A percentile compares a stretch with the other conserved stretches of the same genome.
phyloP scores from a whole-genome alignment of 2,888 invertebrate species.

The Eulithis prunata region DNA sequence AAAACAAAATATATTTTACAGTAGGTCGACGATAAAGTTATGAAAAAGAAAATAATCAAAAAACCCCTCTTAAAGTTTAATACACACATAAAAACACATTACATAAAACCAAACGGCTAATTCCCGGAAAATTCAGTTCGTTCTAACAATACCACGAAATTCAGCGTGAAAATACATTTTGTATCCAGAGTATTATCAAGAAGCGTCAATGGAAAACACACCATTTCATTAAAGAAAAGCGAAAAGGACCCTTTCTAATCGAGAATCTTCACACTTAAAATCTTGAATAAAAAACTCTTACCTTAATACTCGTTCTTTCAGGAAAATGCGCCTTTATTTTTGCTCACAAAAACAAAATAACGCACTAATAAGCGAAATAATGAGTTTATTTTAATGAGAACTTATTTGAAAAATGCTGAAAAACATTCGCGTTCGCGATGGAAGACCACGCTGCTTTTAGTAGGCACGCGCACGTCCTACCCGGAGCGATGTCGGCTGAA shows the following conservation, averaged over 20 bases:
- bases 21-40: too few species aligned
- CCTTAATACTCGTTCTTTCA: slow-evolving; percentile 35
- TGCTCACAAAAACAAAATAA: slow-evolving; percentile 12
- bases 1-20: too few species aligned
- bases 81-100: too few species aligned
- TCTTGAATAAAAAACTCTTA: slow-evolving; percentile 42
- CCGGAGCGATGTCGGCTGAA: slow-evolving; percentile 45
- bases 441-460: not conserved
- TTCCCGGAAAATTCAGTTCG: not conserved
- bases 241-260: slow-evolving; percentile 44
- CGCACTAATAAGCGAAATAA: slow-evolving; percentile 1
- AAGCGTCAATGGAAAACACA: slow-evolving; percentile 48
- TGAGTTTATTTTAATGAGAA: not conserved
- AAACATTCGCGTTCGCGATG: slow-evolving; percentile 14
- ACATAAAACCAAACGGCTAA: slow-evolving; percentile 5
- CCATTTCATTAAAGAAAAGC: slow-evolving; percentile 50
- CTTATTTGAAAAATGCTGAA: slow-evolving; percentile 9
- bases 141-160: slow-evolving; percentile 15
- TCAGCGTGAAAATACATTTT: slow-evolving; percentile 32
- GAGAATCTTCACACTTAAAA: slow-evolving; percentile 35
- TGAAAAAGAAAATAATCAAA: too few species aligned
- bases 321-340: slow-evolving; percentile 11
- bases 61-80: too few species aligned
- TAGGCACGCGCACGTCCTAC: slow-evolving; percentile 46
- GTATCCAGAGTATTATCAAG: slow-evolving; percentile 44